A percentile compares a stretch with the other conserved stretches of the same genome.
These are phyloP conservation scores for Diplodus sargus DNA, from an alignment of 2,797 vertebrate genomes.

Conservation along the genomic window DNA sequence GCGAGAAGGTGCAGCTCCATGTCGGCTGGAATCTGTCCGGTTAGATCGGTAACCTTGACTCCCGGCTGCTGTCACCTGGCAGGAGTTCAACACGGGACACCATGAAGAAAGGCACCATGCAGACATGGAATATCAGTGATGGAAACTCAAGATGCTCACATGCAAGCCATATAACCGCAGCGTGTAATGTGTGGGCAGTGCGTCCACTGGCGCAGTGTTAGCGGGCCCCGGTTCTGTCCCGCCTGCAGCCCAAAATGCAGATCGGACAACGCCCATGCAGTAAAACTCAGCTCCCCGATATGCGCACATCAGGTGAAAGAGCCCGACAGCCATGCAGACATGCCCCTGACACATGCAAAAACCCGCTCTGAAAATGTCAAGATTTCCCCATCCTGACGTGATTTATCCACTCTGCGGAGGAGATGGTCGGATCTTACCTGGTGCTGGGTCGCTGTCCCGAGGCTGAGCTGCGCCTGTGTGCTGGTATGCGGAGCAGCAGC, in stretches of 20 bases:
- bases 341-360: background rate
- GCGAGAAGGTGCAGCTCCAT: slow-evolving; percentile 78
- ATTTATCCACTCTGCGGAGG: background rate
- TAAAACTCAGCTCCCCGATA: slow-evolving; percentile 32
- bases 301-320: slow-evolving; percentile 20
- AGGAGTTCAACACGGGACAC: slow-evolving; percentile 67
- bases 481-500: slow-evolving; percentile 31
- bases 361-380: too few relatives aligned
- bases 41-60: slow-evolving; percentile 55
- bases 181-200: background rate
- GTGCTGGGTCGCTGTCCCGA: background rate
- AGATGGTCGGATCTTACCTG: slow-evolving; percentile 50
- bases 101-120: slow-evolving; percentile 35
- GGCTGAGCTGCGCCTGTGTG: slow-evolving; percentile 27
- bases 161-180: background rate
- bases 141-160: background rate
- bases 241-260: slow-evolving; percentile 56
- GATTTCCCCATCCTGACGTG: too few relatives aligned
- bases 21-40: slow-evolving; percentile 32
- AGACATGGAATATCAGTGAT: background rate
- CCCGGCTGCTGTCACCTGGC: slow-evolving; percentile 26
- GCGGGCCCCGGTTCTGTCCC: slow-evolving; percentile 27
- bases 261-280: slow-evolving; percentile 77
- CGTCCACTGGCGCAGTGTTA: background rate
- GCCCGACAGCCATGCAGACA: background rate